Base-by-base conservation (phyloP, 2,113 vertebrate species). In the Lasiurus borealis region DNA sequence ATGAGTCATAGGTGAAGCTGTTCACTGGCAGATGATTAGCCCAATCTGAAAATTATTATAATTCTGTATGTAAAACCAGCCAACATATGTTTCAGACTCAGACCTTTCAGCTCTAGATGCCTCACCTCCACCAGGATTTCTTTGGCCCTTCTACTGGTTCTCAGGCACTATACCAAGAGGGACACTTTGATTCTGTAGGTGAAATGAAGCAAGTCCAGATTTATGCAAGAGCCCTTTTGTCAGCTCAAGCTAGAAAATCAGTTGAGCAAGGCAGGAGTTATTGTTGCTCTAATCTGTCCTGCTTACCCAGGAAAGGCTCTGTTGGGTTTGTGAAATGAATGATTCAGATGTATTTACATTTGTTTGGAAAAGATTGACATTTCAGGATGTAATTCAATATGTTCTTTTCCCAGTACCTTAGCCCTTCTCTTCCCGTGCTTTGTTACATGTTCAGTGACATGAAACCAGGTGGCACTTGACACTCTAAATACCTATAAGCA, bases 381-480 rank as follows among this genome's bases (percentile, higher is more conserved):
- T 98, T 98, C 95, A 96, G 98, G 96, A 98, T 97, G 95, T 97
- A 98, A 97, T 97, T 96, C 95, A 97, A 97, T 97, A 96, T 93
- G 95, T 93, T 93, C 93, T 83, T 91, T 98, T 97, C 97, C 98
- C 95, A 96, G 93, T 98, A 97, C 88, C 82, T 97, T 95, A 97
- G 94, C 93, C 97, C 95, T 93, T 97, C 50, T 81, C 96, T 98
- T 96, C 96, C 97, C 98, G 97, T 90, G 97, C 98, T 98, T 98
- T 97, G 96, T 98, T 98, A 96, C 93, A 69, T 96, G 97, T 98
- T 98, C 97, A 98, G 62, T 98, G 97, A 97, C 97, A 97, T 98
- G 98, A 98, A 98, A 98, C 98, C 98, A 98, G 98, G 98, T 98
- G 97, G 96, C 97, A 97, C 96, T 98, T 98, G 97, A 98, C 98